Percentiles rank a stretch among this genome's conserved stretches.
Evolutionary conservation across 2,113 vertebrate species (phyloP).

Genomic region (Maccullochella peelii): DNA sequence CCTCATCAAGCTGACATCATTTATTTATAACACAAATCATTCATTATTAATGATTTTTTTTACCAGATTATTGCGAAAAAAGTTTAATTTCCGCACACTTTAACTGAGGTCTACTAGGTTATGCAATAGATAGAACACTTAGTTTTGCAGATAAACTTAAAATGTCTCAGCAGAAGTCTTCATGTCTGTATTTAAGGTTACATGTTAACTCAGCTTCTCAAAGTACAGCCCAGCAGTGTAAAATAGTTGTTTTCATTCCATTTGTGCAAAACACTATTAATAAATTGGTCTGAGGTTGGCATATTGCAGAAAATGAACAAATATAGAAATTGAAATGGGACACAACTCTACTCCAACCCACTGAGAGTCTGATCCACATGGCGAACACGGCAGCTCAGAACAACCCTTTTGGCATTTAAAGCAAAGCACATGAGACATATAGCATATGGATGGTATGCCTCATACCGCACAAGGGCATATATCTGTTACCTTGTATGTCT

Average conservation of each 20-base stretch:
- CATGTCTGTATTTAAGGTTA: background rate
- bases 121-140: background rate
- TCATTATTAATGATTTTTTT: background rate
- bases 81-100: background rate
- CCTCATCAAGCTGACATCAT: background rate
- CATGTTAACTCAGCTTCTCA: background rate
- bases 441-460: background rate
- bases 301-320: background rate
- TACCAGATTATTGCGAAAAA: background rate
- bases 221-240: background rate
- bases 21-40: slow-evolving; percentile 8
- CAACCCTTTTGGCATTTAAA: background rate
- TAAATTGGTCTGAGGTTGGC: background rate
- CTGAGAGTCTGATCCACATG: background rate
- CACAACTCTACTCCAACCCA: background rate
- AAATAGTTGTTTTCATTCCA: background rate
- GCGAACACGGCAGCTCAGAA: background rate
- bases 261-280: background rate
- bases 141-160: background rate
- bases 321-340: background rate
- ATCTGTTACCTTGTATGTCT: background rate
- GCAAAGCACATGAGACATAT: background rate
- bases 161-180: background rate
- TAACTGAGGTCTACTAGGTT: background rate
- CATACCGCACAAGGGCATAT: background rate